Conservation (phyloP, 2,797 vertebrate genomes). For the Percopsis omiscomaycus region DNA sequence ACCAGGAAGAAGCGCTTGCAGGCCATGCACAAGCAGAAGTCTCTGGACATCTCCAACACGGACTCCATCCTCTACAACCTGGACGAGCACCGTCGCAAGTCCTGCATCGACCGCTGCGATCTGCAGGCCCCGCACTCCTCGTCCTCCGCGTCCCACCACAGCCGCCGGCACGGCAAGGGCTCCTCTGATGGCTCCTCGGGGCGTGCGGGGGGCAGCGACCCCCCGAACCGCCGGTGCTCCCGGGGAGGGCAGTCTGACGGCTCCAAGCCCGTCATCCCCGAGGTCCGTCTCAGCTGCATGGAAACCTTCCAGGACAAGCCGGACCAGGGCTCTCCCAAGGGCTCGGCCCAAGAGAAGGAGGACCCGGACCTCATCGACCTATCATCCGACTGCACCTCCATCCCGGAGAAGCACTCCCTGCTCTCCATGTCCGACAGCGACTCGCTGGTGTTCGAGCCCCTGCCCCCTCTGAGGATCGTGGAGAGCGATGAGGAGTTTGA, state of each 20-base stretch:
- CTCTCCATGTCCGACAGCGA: conserved; percentile 95
- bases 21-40: conserved; percentile 97
- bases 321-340: conserved; percentile 72
- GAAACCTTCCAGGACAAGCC: conserved; percentile 90
- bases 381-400: conserved; percentile 93
- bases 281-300: conserved; percentile 96
- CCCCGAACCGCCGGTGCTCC: conserved; percentile 63
- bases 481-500: conserved; percentile 97
- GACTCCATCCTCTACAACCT: conserved; percentile 94
- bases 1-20: conserved; percentile 94
- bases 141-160: conserved; percentile 64
- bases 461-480: conserved; percentile 94
- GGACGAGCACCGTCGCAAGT: conserved; percentile 95
- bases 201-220: conserved; percentile 55
- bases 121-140: conserved; percentile 72
- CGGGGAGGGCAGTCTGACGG: conserved; percentile 62
- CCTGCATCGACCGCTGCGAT: conserved; percentile 95
- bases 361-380: conserved; percentile 95
- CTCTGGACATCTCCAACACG: conserved; percentile 96
- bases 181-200: conserved; percentile 78
- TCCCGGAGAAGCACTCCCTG: conserved; percentile 91
- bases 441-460: conserved; percentile 92
- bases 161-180: conserved; percentile 70
- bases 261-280: conserved; percentile 89
- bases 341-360: conserved; percentile 77